Evolutionary conservation across 2,797 vertebrate genomes (phyloP), one percentile per base, ranked within the genome.

Genomic region (Harpagifer antarcticus): DNA sequence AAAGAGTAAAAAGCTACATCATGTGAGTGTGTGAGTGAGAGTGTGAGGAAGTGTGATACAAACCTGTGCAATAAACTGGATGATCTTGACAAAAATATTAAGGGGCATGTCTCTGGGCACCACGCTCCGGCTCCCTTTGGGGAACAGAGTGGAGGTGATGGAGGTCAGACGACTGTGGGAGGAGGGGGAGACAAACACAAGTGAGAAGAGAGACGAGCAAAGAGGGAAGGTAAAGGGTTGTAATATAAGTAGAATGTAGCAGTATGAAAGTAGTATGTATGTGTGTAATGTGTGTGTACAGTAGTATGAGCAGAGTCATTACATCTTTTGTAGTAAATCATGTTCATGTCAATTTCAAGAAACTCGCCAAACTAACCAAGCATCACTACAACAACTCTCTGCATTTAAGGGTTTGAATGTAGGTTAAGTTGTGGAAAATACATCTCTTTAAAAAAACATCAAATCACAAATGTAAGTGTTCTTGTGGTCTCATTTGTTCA

Each of bases 51-150:
- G 13, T 40, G 3, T 15, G 70, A 71, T 27, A 83, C 72, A 79
- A 90, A 97, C 98, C 97, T 99, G 98, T 78, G 97, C 98, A 85
- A 99, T 99, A 91, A 99, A 99, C 92, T 99, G 98, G 91, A 99
- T 99, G 76, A 99, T 99, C 91, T 99, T 99, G 91, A 99, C 98
- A 76, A 99, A 99, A 85, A 99, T 99, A 85, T 99, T 99, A 9
- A 99, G 96, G 20, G 98, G 98, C 97, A 99, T 99, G 89, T 99
- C 98, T 87, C 98, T 95, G 67, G 98, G 98, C n/a, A 99, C 96
- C 40, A 99, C 98, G 19, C 97, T 98, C 2, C 98, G 96, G 72
- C 98, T 99, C 42, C 98, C 98, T 94, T 99, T 99, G 49, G 98
- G 98, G 92, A 99, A 99, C 87, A 99, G 95, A 1, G 97, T 99